These are phyloP conservation scores for Tachysurus vachellii DNA, from an alignment of 2,113 vertebrate species.

Conservation along the genomic window DNA sequence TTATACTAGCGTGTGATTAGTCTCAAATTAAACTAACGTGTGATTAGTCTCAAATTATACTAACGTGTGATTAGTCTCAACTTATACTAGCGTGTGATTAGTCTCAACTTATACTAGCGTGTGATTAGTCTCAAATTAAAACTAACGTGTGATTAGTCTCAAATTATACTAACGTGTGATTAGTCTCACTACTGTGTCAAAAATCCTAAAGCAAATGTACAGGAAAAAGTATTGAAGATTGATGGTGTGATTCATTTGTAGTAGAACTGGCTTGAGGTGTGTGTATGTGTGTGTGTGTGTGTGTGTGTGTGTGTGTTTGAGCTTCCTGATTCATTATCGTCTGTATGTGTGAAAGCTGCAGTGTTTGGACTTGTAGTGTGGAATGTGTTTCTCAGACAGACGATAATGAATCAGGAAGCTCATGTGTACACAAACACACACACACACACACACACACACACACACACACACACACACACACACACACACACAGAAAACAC, in stretches of 20 bases:
- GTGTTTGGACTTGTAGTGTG: too few species aligned
- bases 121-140: too few species aligned
- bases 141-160: too few species aligned
- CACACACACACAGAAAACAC: background rate
- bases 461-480: background rate
- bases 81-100: too few species aligned
- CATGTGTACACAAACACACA: background rate
- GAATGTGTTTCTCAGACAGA: too few species aligned
- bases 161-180: too few species aligned
- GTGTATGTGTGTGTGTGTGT: conserved; percentile 1
- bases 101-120: too few species aligned
- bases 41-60: too few species aligned
- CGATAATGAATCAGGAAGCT: conserved; percentile 9
- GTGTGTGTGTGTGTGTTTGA: background rate
- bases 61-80: too few species aligned
- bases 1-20: too few species aligned
- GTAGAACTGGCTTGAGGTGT: background rate
- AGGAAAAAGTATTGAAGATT: background rate
- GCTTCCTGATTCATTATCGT: conserved; percentile 6
- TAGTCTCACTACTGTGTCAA: background rate
- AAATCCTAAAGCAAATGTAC: background rate
- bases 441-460: background rate
- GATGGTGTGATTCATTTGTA: background rate
- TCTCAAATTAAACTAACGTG: too few species aligned
- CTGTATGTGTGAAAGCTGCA: too few species aligned